These are phyloP conservation scores for Atta texana DNA, from an alignment of 1,140 invertebrate genomes.

Conservation along the genomic window DNA sequence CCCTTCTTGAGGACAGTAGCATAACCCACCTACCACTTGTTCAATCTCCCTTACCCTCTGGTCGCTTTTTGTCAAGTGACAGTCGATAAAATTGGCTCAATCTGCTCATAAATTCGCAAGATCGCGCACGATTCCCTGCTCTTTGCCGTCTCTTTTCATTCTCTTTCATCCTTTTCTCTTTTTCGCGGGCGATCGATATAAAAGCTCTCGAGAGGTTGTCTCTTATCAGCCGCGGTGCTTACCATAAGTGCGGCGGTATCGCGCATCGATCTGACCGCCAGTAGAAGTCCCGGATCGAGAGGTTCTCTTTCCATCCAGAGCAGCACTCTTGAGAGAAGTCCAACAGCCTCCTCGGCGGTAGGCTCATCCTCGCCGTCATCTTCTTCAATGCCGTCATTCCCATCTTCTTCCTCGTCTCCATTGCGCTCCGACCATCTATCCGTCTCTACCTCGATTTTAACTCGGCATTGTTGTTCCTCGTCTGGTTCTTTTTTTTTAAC, in stretches of 20 bases:
- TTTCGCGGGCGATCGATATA: slow-evolving; percentile 71
- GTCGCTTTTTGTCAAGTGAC: slow-evolving; percentile 49
- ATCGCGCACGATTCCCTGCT: slow-evolving; percentile 11
- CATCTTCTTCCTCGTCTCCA: slow-evolving; percentile 64
- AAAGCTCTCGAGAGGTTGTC: slow-evolving; percentile 62
- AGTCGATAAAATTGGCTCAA: slow-evolving; percentile 74
- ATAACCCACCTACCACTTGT: slow-evolving; percentile 60
- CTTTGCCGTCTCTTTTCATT: not conserved
- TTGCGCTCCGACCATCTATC: slow-evolving; percentile 71
- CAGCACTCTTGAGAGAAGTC: slow-evolving; percentile 84
- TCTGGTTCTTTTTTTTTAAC: slow-evolving; percentile 74
- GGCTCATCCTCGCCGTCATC: slow-evolving; percentile 76
- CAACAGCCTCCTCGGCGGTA: slow-evolving; percentile 83
- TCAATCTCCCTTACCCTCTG: not conserved
- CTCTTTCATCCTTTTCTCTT: slow-evolving; percentile 10
- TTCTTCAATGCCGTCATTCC: slow-evolving; percentile 66
- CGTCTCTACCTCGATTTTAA: slow-evolving; percentile 74
- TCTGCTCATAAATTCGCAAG: slow-evolving; percentile 58
- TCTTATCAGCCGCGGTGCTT: slow-evolving; percentile 75
- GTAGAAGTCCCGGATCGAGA: slow-evolving; percentile 85
- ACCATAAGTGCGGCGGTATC: slow-evolving; percentile 83
- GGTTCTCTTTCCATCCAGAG: slow-evolving; percentile 87
- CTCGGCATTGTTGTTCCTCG: slow-evolving; percentile 72
- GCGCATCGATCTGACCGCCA: slow-evolving; percentile 86
- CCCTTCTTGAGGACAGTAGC: slow-evolving; percentile 51